phyloP scores from a whole-genome alignment of 2,888 invertebrate species.

The Trilocha varians region DNA sequence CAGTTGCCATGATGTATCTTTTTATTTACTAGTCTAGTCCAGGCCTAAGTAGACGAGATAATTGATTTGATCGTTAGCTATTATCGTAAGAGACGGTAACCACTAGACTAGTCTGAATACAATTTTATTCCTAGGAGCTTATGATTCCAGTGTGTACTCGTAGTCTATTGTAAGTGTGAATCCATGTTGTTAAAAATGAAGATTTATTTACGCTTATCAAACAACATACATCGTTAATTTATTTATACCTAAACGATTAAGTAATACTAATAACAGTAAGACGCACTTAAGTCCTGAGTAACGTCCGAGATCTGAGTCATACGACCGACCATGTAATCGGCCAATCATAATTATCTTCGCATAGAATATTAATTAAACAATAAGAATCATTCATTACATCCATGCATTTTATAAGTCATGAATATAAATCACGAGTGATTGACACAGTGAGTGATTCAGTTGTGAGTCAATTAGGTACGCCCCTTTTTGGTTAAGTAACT shows the following conservation, averaged over 20 bases:
- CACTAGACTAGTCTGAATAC: no score
- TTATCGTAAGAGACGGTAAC: no score
- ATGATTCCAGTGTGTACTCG: no score
- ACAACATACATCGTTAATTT: background rate
- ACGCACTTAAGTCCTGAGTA: background rate
- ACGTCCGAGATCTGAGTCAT: background rate
- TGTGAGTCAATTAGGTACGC: constrained; percentile 23
- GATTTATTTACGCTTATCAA: constrained; percentile 9
- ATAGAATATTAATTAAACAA: constrained; percentile 29
- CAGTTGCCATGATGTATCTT: no score
- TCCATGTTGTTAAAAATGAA: no score
- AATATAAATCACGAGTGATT: constrained; percentile 35
- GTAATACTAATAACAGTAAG: constrained; percentile 2
- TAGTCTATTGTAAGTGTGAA: no score
- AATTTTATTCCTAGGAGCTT: no score
- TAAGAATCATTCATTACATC: constrained; percentile 26
- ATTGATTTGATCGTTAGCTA: no score
- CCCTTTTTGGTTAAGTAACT: constrained; percentile 19
- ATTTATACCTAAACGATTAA: constrained; percentile 1
- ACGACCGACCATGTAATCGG: constrained; percentile 9
- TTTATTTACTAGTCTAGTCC: no score
- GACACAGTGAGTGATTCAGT: constrained; percentile 38
- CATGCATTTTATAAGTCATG: constrained; percentile 33
- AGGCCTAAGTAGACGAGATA: no score
- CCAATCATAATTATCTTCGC: constrained; percentile 16